Evolutionary conservation across 2,888 invertebrate genomes (phyloP).

Genomic region (Gortyna flavago): DNA sequence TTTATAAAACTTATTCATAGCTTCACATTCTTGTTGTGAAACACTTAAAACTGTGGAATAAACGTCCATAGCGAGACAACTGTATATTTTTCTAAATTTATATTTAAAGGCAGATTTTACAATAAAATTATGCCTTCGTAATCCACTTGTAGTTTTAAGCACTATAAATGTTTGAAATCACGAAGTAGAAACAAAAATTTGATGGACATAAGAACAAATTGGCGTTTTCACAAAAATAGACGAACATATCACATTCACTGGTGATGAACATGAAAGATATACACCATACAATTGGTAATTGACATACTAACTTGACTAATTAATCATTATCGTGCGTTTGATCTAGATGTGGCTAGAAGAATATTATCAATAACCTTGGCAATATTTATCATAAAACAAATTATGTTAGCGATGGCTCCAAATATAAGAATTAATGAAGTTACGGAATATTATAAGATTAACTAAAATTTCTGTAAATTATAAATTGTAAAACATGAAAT

Average conservation of each 20-base stretch:
- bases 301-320: conserved; percentile 68
- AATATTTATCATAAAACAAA: background rate
- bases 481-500: conserved; percentile 5
- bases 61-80: conserved; percentile 48
- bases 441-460: background rate
- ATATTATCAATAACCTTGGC: conserved; percentile 65
- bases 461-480: background rate
- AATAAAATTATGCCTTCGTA: conserved; percentile 49
- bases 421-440: background rate
- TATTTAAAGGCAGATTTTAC: conserved; percentile 58
- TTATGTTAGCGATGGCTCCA: background rate
- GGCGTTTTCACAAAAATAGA: conserved; percentile 71
- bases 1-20: conserved; percentile 54
- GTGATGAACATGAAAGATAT: conserved; percentile 57
- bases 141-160: conserved; percentile 73
- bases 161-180: conserved; percentile 75
- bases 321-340: conserved; percentile 64
- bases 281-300: conserved; percentile 64
- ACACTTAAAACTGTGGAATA: conserved; percentile 53
- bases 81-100: conserved; percentile 53
- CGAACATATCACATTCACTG: conserved; percentile 67
- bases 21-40: conserved; percentile 46
- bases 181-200: conserved; percentile 69
- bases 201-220: conserved; percentile 63
- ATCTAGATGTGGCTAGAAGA: conserved; percentile 62